Evolutionary conservation across 2,113 vertebrate genomes (phyloP).

Genomic region (Neolamprologus brichardi): DNA sequence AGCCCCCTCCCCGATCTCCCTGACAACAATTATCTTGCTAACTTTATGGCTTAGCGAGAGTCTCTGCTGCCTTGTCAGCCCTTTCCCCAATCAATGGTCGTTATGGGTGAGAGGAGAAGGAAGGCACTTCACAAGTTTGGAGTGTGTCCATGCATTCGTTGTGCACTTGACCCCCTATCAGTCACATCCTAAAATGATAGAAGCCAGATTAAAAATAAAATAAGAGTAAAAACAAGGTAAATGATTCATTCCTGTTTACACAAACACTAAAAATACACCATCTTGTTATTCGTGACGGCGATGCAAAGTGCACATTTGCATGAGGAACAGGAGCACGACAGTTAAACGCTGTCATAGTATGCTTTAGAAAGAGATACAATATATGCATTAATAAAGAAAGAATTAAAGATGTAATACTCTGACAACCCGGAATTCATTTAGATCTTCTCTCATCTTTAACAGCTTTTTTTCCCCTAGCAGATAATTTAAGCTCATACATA

Average conservation of each 20-base stretch:
- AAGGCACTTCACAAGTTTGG: not conserved
- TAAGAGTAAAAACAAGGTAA: not conserved
- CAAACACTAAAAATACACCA: not conserved
- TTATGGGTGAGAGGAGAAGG: slow-evolving; percentile 6
- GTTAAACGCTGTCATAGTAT: not conserved
- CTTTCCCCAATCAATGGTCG: slow-evolving; percentile 11
- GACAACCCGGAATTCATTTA: not conserved
- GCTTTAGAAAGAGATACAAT: not conserved
- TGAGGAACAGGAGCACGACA: not conserved
- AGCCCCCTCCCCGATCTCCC: slow-evolving; percentile 18
- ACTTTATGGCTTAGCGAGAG: slow-evolving; percentile 15
- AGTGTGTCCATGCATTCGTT: not conserved
- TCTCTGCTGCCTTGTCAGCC: slow-evolving; percentile 27
- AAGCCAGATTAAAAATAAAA: not conserved
- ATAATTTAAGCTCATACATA: not conserved
- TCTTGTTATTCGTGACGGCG: not conserved
- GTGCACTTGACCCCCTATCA: not conserved
- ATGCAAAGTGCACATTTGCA: not conserved
- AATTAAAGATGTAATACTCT: not conserved
- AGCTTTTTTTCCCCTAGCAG: not conserved
- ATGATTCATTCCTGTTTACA: not conserved
- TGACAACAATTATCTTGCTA: slow-evolving; percentile 42
- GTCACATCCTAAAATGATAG: not conserved
- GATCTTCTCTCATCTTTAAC: not conserved
- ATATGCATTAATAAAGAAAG: not conserved